Conservation (phyloP, 1,140 invertebrate species). For the Bombus waltoni region DNA sequence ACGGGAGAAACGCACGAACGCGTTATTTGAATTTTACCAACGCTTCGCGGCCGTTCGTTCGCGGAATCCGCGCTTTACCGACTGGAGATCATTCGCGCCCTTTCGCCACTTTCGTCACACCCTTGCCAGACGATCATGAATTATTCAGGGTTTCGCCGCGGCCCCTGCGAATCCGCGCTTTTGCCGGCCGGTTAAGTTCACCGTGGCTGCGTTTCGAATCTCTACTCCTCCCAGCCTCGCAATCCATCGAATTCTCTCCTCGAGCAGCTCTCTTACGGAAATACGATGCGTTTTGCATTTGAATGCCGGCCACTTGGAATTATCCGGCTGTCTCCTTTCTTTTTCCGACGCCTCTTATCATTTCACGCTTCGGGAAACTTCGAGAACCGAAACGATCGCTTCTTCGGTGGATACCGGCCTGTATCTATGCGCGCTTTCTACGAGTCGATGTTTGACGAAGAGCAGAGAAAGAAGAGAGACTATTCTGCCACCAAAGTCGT, state of each 20-base stretch:
- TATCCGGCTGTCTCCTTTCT: conserved; percentile 28
- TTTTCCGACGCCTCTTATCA: background rate
- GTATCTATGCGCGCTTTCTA: background rate
- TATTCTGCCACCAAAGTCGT: background rate
- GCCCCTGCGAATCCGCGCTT: conserved; percentile 33
- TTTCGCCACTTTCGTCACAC: conserved; percentile 53
- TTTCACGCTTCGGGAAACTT: conserved; percentile 14
- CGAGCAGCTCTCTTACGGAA: background rate
- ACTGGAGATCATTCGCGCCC: conserved; percentile 56
- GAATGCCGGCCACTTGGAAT: conserved; percentile 23
- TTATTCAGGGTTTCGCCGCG: conserved; percentile 55
- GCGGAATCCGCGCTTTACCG: conserved; percentile 40
- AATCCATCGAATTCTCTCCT: background rate
- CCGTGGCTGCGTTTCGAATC: conserved; percentile 11
- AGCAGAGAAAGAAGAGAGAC: too few relatives aligned
- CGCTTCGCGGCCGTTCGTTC: background rate
- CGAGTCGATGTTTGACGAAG: too few relatives aligned
- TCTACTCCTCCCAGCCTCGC: background rate
- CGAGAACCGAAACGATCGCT: background rate
- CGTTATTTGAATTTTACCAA: conserved; percentile 59
- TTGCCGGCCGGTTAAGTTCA: conserved; percentile 36
- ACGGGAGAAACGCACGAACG: conserved; percentile 14
- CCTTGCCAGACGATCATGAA: conserved; percentile 53
- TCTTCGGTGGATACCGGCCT: background rate
- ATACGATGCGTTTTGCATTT: conserved; percentile 22